These are phyloP conservation scores for Archilochus colubris DNA, from an alignment of 2,113 vertebrate genomes.

Conservation along the genomic window DNA sequence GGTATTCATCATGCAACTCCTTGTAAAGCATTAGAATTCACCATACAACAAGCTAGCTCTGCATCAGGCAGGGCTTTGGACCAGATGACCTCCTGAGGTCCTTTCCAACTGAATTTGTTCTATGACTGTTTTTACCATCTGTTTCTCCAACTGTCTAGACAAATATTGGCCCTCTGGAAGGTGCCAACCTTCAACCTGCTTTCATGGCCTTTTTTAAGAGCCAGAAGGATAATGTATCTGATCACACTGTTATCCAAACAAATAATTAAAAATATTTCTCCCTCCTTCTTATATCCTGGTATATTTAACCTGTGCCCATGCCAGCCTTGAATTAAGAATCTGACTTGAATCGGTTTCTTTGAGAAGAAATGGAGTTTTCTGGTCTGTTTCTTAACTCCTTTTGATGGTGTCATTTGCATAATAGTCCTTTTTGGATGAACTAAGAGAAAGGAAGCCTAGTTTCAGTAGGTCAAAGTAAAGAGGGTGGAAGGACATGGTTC, in stretches of 20 bases:
- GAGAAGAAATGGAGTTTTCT: not conserved
- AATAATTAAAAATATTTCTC: not conserved
- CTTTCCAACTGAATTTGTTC: not conserved
- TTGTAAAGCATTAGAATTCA: not conserved
- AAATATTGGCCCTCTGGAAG: not conserved
- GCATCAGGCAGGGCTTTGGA: not conserved
- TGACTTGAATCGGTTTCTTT: not conserved
- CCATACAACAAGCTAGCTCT: not conserved
- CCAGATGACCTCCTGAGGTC: not conserved
- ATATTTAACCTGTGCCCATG: not conserved
- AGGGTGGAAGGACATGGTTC: not conserved
- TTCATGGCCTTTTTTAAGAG: not conserved
- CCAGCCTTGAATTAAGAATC: not conserved
- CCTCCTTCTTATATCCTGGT: not conserved
- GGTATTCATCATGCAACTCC: not conserved
- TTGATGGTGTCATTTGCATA: not conserved
- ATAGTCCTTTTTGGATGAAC: not conserved
- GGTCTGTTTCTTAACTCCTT: not conserved
- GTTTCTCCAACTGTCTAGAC: not conserved
- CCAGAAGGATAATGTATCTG: not conserved
- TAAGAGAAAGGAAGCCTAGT: not conserved
- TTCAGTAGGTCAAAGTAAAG: not conserved
- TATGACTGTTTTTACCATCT: not conserved
- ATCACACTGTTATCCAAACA: not conserved
- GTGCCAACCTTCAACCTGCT: not conserved